A percentile compares a stretch with the other conserved stretches of the same genome.
Conservation (phyloP, 2,797 vertebrate genomes). For the Ataeniobius toweri region DNA sequence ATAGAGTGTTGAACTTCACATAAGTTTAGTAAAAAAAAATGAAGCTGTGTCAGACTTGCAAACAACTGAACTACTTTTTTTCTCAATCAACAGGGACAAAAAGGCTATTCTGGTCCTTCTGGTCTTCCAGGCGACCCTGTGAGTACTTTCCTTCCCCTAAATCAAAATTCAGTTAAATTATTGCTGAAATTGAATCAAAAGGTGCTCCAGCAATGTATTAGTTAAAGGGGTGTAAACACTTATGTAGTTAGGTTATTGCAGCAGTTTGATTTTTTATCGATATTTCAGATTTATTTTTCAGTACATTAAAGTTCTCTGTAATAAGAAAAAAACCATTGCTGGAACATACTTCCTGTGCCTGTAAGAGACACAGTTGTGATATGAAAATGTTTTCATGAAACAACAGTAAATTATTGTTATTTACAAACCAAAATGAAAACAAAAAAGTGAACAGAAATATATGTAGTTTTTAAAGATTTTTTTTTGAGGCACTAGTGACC, state of each 20-base stretch:
- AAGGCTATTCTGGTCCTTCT: slow-evolving; percentile 89
- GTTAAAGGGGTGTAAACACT: too few relatives aligned
- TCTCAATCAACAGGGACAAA: slow-evolving; percentile 81
- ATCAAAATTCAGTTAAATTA: not conserved
- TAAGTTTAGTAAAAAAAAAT: not conserved
- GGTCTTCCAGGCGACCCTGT: slow-evolving; percentile 94
- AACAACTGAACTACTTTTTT: slow-evolving; percentile 18
- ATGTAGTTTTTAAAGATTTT: not conserved
- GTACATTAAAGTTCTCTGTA: too few relatives aligned
- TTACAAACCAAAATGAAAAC: not conserved
- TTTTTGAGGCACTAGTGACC: too few relatives aligned
- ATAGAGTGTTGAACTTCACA: not conserved
- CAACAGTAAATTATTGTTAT: not conserved
- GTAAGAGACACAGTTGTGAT: not conserved
- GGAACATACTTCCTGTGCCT: not conserved
- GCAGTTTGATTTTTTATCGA: too few relatives aligned
- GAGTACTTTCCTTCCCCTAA: slow-evolving; percentile 64
- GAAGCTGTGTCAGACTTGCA: not conserved
- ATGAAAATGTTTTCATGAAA: not conserved
- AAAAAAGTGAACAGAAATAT: too few relatives aligned
- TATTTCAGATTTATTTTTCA: too few relatives aligned
- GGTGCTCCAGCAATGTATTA: not conserved
- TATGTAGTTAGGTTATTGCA: too few relatives aligned
- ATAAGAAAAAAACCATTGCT: too few relatives aligned
- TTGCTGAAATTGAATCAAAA: not conserved